Base-by-base conservation (phyloP, 2,113 vertebrate species). In the Chrysochloris asiatica region DNA sequence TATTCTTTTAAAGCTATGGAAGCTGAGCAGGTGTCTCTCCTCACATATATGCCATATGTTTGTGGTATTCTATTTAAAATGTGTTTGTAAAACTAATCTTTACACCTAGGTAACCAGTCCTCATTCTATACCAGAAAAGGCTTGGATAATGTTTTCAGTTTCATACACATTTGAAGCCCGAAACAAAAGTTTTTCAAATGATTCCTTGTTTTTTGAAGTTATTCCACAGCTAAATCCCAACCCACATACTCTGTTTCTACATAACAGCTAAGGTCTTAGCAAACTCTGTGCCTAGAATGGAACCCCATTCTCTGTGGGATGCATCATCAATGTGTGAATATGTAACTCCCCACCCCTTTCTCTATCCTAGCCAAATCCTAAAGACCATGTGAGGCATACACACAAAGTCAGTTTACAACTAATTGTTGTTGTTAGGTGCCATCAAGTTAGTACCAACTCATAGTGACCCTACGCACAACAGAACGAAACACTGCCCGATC, bases 171-270 rank as follows among this genome's bases (percentile, higher is more conserved):
- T 80, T 85, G 78, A 14, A 71, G 63, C 33, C 59, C 67, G 48
- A 93, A 59, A 45, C 4, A 41, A 87, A 59, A 12, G 4, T 93
- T 59, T 43, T 83, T 88, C 89, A 83, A 86, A 24, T 85, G 33
- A 50, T 65, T 89, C 43, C n/a, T 19, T 59, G 13, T 36, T 36
- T n/a, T 36, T 67, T 67, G 38, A 91, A 56, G 56, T 80, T 41
- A 47, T 54, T 67, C 65, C n/a, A 65, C 36, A 76, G n/a, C 78
- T 78, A 50, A 92, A 83, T 80, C 28, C 59, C 8, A 88, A 75
- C 22, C 14, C 48, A 76, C 77, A 76, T 76, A 28, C 16, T 86
- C 77, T 83, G 26, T 21, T 69, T 48, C 90, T 56, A 28, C 77
- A 92, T 54, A 88, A 86, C 9, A 81, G 72, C 21, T 38, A 75